These are phyloP conservation scores for Etheostoma perlongum DNA, from an alignment of 2,797 vertebrate genomes.

Conservation along the genomic window DNA sequence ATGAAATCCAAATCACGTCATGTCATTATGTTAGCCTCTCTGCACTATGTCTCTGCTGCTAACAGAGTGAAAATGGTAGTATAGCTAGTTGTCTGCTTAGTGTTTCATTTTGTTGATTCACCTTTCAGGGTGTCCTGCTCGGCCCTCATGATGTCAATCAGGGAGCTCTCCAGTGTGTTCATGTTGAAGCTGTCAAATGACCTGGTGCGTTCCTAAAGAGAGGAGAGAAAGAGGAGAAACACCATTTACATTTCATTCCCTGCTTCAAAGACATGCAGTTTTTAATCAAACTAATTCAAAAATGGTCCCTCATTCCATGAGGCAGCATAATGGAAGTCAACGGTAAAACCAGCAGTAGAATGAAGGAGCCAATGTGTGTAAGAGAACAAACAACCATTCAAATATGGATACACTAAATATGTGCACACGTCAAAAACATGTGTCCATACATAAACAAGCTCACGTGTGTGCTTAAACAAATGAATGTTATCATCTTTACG, in stretches of 20 bases:
- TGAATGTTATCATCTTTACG: conserved; percentile 97
- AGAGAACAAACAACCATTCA: conserved; percentile 31
- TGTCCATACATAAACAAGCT: neutral
- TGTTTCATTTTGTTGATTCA: conserved; percentile 70
- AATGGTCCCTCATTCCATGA: neutral
- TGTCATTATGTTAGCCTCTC: neutral
- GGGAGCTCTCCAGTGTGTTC: conserved; percentile 98
- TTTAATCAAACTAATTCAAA: neutral
- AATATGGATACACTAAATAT: conserved; percentile 47
- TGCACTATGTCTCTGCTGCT: neutral
- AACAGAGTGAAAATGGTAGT: neutral
- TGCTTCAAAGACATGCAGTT: neutral
- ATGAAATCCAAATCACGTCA: neutral
- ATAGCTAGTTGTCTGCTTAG: neutral
- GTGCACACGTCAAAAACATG: conserved; percentile 35
- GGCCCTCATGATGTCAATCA: conserved; percentile 99
- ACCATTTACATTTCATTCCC: neutral
- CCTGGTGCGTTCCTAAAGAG: conserved; percentile 91
- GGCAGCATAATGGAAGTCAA: conserved; percentile 21
- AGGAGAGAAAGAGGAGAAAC: conserved; percentile 48
- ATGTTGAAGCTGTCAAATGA: conserved; percentile 96
- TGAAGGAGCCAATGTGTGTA: neutral
- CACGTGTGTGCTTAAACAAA: conserved; percentile 49
- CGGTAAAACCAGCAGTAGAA: conserved; percentile 15
- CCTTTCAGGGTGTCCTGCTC: conserved; percentile 99